phyloP scores from a whole-genome alignment of 1,140 invertebrate species.

The Pseudomyrmex cubaensis region DNA sequence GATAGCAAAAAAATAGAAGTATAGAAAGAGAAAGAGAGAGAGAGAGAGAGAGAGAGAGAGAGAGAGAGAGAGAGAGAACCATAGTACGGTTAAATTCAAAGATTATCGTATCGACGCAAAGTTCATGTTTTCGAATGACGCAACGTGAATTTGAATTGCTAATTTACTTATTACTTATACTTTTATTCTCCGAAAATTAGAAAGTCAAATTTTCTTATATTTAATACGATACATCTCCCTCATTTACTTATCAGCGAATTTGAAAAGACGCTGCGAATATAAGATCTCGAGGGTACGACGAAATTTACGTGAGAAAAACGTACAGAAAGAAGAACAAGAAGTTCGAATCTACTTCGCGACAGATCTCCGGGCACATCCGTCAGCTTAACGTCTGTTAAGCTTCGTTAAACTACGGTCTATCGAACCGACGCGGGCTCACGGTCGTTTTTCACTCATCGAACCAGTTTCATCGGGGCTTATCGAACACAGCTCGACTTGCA shows the following conservation, averaged over 20 bases:
- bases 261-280: background rate
- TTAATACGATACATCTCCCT: background rate
- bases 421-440: constrained; percentile 50
- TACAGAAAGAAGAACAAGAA: no score
- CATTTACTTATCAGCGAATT: no score
- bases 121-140: background rate
- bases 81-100: background rate
- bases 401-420: constrained; percentile 20
- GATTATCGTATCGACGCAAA: constrained; percentile 3
- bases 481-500: constrained; percentile 61
- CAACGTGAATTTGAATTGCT: background rate
- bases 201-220: background rate
- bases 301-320: no score
- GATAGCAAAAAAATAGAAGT: background rate
- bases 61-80: background rate
- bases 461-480: constrained; percentile 63
- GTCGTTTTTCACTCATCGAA: constrained; percentile 70
- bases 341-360: background rate
- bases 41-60: no score
- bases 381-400: constrained; percentile 32
- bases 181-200: background rate
- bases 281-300: background rate
- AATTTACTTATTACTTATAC: background rate
- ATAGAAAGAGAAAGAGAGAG: no score
- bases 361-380: background rate